Evolutionary conservation across 1,140 invertebrate species (phyloP).

Genomic region (Dreissena rostriformis): DNA sequence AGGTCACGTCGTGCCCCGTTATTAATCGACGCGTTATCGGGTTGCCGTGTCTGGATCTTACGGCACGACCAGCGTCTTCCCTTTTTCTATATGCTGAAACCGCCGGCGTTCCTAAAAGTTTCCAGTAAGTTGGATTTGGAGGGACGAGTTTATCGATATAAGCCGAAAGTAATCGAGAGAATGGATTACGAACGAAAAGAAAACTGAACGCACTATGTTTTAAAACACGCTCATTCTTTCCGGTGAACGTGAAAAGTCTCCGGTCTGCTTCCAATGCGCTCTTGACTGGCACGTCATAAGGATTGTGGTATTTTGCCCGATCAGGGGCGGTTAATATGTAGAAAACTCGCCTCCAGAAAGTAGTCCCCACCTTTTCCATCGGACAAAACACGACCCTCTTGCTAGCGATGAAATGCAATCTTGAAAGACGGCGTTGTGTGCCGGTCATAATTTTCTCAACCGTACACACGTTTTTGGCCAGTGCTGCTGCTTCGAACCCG

Average conservation of each 20-base stretch:
- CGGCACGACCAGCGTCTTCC: neutral
- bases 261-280: neutral
- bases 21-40: neutral
- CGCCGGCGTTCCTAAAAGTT: too few relatives aligned
- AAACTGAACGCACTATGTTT: slow-evolving; percentile 42
- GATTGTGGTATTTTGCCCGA: neutral
- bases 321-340: slow-evolving; percentile 10
- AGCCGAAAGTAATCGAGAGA: slow-evolving; percentile 32
- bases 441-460: too few relatives aligned
- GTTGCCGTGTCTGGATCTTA: neutral
- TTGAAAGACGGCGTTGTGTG: too few relatives aligned
- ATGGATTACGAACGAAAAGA: slow-evolving; percentile 52
- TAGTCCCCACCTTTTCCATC: too few relatives aligned
- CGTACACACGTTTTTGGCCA: too few relatives aligned
- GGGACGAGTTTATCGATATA: slow-evolving; percentile 43
- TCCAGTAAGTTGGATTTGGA: slow-evolving; percentile 46
- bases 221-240: too few relatives aligned
- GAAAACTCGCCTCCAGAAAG: slow-evolving; percentile 45
- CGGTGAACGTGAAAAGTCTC: slow-evolving; percentile 8
- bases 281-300: slow-evolving; percentile 30
- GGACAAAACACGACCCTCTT: too few relatives aligned
- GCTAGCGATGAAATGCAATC: too few relatives aligned
- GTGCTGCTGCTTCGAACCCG: too few relatives aligned
- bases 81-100: slow-evolving; percentile 11
- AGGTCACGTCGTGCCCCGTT: slow-evolving; percentile 24